Base-by-base conservation (phyloP, 2,888 invertebrate species). In the Diarsia mendica region DNA sequence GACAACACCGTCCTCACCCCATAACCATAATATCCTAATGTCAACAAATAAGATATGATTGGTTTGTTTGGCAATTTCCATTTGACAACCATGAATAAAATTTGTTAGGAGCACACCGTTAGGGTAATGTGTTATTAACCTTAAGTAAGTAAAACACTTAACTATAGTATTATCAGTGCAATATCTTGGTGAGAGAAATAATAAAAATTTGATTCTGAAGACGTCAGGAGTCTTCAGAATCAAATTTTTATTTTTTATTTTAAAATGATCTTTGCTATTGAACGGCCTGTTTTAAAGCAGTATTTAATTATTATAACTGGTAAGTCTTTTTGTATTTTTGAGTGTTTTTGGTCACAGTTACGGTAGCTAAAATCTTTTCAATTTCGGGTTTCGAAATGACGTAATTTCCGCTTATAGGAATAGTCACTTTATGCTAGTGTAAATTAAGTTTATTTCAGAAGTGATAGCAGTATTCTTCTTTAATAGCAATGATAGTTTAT, bases 231-330 rank as follows among this genome's bases (percentile, higher is more conserved):
- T 60, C n/a, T 10, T 5, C 3, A 28, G 33, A n/a, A n/a, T 51
- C 20, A 20, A 18, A 51, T 28, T 63, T 23, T 6, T 20, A 11
- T 39, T 20, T 1, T 13, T 18, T 13, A 66, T 18, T 66, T 60
- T 28, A n/a, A 49, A 49, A 82, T 13, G 6, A 72, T 72, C 66
- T 23, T 61, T 23, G 33, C 20, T 8, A 44, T 2, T 53, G 9
- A 3, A 9, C 39, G 3, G n/a, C 67, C 72, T 0, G 13, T 83
- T 53, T 67, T 83, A 15, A 69, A 46, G 28, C 81, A 81, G 60
- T 81, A 72, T 70, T 67, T 81, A 33, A 63, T 79, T 49, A 83
- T 81, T 33, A 70, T 83, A 11, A 81, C 72, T 49, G 81, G 81
- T 81, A 49, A 81, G 72, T 70, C 1, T 1, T 28, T 28, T 39